Conservation (phyloP, 1,140 invertebrate genomes). For the Monochamus saltuarius region DNA sequence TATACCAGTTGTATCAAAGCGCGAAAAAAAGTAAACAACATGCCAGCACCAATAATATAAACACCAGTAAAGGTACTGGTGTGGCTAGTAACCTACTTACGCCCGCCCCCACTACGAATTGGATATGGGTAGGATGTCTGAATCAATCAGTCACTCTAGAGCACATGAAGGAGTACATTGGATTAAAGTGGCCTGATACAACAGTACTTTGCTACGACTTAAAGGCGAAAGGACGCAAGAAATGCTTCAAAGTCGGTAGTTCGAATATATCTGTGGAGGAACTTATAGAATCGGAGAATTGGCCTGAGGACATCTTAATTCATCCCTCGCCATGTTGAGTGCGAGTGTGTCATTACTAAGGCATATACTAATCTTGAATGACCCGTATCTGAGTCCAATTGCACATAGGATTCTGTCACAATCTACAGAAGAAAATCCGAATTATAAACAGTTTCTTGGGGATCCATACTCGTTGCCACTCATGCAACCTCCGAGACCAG, state of each 20-base stretch:
- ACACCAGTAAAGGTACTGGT: too few relatives aligned
- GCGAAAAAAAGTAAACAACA: too few relatives aligned
- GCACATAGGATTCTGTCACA: too few relatives aligned
- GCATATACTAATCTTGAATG: too few relatives aligned
- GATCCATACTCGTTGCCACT: too few relatives aligned
- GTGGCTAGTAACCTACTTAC: slow-evolving; percentile 2
- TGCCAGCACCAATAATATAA: too few relatives aligned
- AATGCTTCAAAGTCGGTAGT: slow-evolving; percentile 11
- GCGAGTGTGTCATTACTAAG: too few relatives aligned
- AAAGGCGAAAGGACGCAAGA: neutral
- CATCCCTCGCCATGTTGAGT: neutral
- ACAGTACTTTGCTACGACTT: neutral
- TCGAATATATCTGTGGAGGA: slow-evolving; percentile 1
- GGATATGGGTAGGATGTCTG: slow-evolving; percentile 8
- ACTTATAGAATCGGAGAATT: neutral
- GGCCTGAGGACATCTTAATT: slow-evolving; percentile 1
- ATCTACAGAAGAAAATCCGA: too few relatives aligned
- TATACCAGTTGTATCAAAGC: too few relatives aligned
- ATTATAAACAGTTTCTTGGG: too few relatives aligned
- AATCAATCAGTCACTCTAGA: neutral
- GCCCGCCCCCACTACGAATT: neutral
- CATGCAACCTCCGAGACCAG: too few relatives aligned
- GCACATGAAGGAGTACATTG: neutral
- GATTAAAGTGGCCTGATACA: neutral
- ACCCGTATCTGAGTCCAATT: too few relatives aligned